Evolutionary conservation across 2,888 invertebrate species (phyloP), one percentile per base, ranked within the genome.

Genomic region (Hypsopygia costalis): DNA sequence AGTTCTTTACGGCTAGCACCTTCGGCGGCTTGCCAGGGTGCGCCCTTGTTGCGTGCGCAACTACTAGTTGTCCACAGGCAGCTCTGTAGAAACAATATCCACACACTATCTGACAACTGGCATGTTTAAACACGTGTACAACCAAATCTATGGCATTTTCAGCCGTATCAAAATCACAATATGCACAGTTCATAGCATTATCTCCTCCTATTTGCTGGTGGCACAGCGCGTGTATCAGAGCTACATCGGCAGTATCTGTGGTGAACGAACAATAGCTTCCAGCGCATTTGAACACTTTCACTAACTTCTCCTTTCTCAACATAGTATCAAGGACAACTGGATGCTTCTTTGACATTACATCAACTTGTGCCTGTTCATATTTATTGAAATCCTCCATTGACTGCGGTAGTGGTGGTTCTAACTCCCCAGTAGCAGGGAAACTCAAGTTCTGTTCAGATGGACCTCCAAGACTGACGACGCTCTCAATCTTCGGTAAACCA

Each of bases 51-150:
- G 91, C 90, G 68, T 94, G 94, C 3, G 91, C 75, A 10, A 89
- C 81, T 0, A 94, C 92, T 34, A 92, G 90, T 40, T 91, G 91
- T 34, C 89, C 86, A 0, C 89, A 79, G 0, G 89, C 75, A 0
- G 92, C 91, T 35, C 94, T 81, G 66, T 94, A 94, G 57, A 94
- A 91, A 60, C 95, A 95, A 50, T 90, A 86, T 2, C 77, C 80
- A 57, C 95, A 95, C 21, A 91, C 91, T 55, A 77, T 94, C 20
- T 85, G 79, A 55, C 93, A 92, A 39, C 83, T 75, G 0, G 88
- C 89, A 57, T 95, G 94, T 25, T 90, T 87, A 35, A 91, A 88
- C 8, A 94, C 88, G 62, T 94, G 94, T 37, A 79, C 72, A 30
- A 90, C 82, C 52, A 93, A 65, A 27, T 85, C 58, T 41, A 77